Base-by-base conservation (phyloP, 2,797 vertebrate genomes). In the Rousettus madagascariensis region DNA sequence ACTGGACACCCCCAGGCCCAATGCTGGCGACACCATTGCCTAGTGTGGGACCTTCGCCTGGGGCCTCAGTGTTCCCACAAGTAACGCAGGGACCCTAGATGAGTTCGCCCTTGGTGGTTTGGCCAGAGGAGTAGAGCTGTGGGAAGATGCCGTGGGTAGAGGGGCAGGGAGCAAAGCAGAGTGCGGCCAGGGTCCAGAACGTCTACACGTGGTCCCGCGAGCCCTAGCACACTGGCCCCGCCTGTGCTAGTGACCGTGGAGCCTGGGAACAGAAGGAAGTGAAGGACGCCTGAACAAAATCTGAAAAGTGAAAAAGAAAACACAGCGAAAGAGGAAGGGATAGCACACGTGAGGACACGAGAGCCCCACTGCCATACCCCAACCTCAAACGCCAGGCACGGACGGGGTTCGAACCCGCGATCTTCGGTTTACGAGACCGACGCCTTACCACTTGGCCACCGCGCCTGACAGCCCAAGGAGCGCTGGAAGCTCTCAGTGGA, bases 381-480 rank as follows among this genome's bases (percentile, higher is more conserved):
- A 9, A 5, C 2, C 11, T 8, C 0, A 0, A 1, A 0, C 0
- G 0, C 0, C 2, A 99, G 99, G 99, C 99, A 99, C 99, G 99
- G 99, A 99, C 99, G 99, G 99, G 99, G 99, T 98, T 99, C 99
- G 99, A 99, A 99, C 99, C 99, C 99, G 99, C 97, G 99, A 99
- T 99, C 99, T 99, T 99, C 99, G 99, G 99, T 99, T 99, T 99
- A 99, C 99, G 99, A 99, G 99, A 99, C 99, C 99, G 99, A 98
- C 98, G 98, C 98, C 98, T 98, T 98, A 98, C 98, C 96, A 97
- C 95, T 96, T 98, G 98, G 98, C 98, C 98, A 98, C 98, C 98
- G 98, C 98, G 98, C 98, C 98, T 98, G 97, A 98, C 98, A 98
- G 97, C 98, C 97, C 3, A 96, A 33, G 30, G 0, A 38, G 12